Evolutionary conservation across 2,888 invertebrate species (phyloP), one percentile per base, ranked within the genome.

Genomic region (Drosophila paranaensis): DNA sequence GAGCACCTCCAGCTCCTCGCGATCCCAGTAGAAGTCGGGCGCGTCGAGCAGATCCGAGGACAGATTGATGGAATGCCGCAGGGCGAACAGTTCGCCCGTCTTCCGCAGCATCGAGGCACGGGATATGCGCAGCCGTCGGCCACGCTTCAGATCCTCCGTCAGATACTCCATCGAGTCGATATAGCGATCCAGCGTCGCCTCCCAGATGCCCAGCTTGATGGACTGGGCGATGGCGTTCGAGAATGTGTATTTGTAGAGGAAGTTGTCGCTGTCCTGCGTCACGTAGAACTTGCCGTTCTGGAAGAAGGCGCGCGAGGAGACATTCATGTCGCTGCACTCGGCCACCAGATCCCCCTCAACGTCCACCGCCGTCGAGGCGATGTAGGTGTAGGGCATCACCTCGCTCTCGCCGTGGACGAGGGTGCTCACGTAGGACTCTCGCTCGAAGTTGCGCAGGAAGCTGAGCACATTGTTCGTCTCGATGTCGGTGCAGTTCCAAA

Each of bases 1-100:
- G 8, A 99, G 94, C 0, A 93, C 93, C 93, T 99, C 99, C 37
- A 99, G 93, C 61, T 96, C 95, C 83, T 98, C 98, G 60, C 98
- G 95, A 89, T 99, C 99, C 99, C 99, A 99, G 93, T 99, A 99
- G 93, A 98, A 98, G 93, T 99, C 99, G 0, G 99, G 98, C 0
- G 97, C 97, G 92, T 98, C 98, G 77, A 99, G 93, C 48, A 99
- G 93, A 92, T 99, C 98, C 0, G 98, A 98, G 81, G 98, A 97
- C 76, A 99, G 94, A 93, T 98, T 99, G 60, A 99, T 96, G 25
- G 96, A 94, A 93, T 98, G 98, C 6, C 98, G 94, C 37, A 98
- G 93, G 0, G 97, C 96, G 91, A 98, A 98, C 25, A 98, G 92
- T 94, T 98, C 97, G 0, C 98, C 98, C 56, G 96, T 96, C 91